phyloP scores from a whole-genome alignment of 1,140 invertebrate genomes.

The Agrilus planipennis region DNA sequence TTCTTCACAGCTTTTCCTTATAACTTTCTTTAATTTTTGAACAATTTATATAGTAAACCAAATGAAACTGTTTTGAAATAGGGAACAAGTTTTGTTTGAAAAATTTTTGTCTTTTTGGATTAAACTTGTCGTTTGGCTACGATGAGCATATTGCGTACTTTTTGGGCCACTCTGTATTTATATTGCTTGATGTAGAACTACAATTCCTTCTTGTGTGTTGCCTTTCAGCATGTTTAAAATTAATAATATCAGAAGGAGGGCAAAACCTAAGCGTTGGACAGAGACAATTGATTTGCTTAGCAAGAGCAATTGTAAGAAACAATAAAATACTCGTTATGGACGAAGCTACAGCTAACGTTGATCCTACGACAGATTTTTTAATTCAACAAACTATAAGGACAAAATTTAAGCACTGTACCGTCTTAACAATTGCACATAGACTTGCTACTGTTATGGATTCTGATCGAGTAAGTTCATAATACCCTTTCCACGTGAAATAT shows the following conservation, averaged over 20 bases:
- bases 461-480: slow-evolving; percentile 26
- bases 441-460: slow-evolving; percentile 38
- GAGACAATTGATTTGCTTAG: slow-evolving; percentile 58
- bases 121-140: too few relatives aligned
- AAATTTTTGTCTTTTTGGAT: too few relatives aligned
- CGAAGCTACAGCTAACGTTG: slow-evolving; percentile 69
- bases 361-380: slow-evolving; percentile 47
- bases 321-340: slow-evolving; percentile 59
- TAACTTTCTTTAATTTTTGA: too few relatives aligned
- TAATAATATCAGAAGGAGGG: slow-evolving; percentile 47
- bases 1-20: too few relatives aligned
- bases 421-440: slow-evolving; percentile 68
- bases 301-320: slow-evolving; percentile 51
- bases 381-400: slow-evolving; percentile 50
- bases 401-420: slow-evolving; percentile 52
- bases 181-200: too few relatives aligned
- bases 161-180: too few relatives aligned
- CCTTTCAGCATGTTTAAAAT: slow-evolving; percentile 37
- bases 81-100: too few relatives aligned
- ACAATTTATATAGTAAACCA: too few relatives aligned
- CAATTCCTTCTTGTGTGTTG: too few relatives aligned
- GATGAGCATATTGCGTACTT: too few relatives aligned
- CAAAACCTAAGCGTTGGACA: slow-evolving; percentile 58
- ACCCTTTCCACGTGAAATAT: too few relatives aligned
- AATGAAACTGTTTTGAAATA: slow-evolving; percentile 34